These are phyloP conservation scores for Rhynchomys soricoides DNA, from an alignment of 2,113 vertebrate genomes.

Conservation along the genomic window DNA sequence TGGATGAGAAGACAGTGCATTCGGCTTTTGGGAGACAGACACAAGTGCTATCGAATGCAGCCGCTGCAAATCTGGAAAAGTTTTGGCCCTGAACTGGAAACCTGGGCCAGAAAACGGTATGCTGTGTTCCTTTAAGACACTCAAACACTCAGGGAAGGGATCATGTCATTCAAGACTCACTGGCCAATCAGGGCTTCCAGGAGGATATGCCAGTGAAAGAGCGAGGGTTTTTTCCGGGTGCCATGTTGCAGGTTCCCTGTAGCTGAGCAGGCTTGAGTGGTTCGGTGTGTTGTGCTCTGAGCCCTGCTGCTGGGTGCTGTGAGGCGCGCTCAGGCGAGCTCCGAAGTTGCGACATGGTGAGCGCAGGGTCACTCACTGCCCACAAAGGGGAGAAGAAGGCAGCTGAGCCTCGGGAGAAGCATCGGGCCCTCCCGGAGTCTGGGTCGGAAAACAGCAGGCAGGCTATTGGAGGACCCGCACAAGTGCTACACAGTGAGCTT, in stretches of 20 bases:
- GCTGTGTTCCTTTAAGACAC: background rate
- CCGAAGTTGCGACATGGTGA: background rate
- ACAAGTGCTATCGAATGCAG: background rate
- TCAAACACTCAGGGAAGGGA: background rate
- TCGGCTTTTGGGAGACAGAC: background rate
- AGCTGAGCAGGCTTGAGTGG: background rate
- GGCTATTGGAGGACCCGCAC: no score
- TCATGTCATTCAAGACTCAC: background rate
- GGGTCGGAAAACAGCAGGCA: background rate
- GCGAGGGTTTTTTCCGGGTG: background rate
- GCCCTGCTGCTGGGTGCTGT: background rate
- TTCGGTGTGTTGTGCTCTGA: background rate
- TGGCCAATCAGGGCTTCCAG: background rate
- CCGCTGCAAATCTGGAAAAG: background rate
- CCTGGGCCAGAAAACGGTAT: background rate
- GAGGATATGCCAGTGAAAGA: background rate
- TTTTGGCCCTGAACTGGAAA: background rate
- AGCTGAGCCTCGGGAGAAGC: background rate
- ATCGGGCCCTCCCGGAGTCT: background rate
- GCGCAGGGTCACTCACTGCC: background rate
- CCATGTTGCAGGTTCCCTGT: background rate
- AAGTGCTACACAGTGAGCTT: background rate
- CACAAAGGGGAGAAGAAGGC: background rate
- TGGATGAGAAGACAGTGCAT: background rate
- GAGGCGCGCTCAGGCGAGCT: background rate